Evolutionary conservation across 1,140 invertebrate genomes (phyloP).

Genomic region (Drosophila simulans): DNA sequence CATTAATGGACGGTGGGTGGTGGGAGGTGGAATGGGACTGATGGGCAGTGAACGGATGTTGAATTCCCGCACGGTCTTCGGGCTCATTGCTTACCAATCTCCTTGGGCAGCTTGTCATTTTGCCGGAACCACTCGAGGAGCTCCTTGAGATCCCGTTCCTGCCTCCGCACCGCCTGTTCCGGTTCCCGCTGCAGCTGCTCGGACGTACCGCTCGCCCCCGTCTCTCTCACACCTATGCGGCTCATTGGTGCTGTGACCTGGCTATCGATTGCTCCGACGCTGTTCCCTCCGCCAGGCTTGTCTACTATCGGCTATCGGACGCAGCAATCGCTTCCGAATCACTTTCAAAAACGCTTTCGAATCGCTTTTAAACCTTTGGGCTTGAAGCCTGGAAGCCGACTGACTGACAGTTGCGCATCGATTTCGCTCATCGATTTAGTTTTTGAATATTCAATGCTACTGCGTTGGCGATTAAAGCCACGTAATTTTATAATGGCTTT

Average conservation of each 20-base stretch:
- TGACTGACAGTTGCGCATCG: constrained; percentile 31
- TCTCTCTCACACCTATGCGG: constrained; percentile 17
- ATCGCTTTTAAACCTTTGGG: constrained; percentile 44
- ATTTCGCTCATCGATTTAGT: constrained; percentile 34
- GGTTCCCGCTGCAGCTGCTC: neutral
- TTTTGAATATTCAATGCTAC: constrained; percentile 56
- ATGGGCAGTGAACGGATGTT: constrained; percentile 19
- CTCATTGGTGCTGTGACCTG: constrained; percentile 40
- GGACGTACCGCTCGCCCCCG: neutral
- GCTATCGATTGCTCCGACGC: constrained; percentile 15
- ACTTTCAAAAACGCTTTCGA: constrained; percentile 9
- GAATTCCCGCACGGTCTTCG: neutral
- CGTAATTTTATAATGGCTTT: constrained; percentile 72
- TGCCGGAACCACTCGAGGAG: constrained; percentile 64
- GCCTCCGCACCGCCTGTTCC: neutral
- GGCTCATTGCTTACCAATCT: constrained; percentile 64
- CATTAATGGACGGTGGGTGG: constrained; percentile 45
- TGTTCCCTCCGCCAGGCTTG: neutral
- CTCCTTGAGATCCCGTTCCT: constrained; percentile 59
- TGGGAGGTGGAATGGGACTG: neutral
- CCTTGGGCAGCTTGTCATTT: constrained; percentile 74
- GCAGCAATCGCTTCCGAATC: constrained; percentile 11
- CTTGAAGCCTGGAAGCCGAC: constrained; percentile 52
- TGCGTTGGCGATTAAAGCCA: constrained; percentile 53
- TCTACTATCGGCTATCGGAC: constrained; percentile 31